These are phyloP conservation scores for Hydrotaea diabolus DNA, from an alignment of 2,888 invertebrate species.

Conservation along the genomic window DNA sequence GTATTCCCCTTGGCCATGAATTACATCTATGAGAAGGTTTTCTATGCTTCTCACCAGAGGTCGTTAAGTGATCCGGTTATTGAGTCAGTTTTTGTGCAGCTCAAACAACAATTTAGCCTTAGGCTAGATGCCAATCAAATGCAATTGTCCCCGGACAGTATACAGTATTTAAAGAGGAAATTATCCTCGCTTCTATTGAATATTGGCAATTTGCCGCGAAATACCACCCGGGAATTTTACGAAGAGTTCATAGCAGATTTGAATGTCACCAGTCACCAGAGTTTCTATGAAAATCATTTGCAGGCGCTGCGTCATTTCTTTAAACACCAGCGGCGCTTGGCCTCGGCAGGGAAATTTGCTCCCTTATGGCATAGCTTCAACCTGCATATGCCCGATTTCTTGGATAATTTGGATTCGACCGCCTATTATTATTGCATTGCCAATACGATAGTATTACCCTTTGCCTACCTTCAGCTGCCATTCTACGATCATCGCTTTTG, in stretches of 20 bases:
- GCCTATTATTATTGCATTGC: constrained; percentile 73
- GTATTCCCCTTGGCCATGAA: constrained; percentile 74
- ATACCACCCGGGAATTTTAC: constrained; percentile 70
- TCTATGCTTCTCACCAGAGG: constrained; percentile 68
- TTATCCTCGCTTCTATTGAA: constrained; percentile 71
- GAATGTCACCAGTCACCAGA: constrained; percentile 60
- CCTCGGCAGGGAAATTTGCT: constrained; percentile 32
- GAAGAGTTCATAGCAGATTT: constrained; percentile 67
- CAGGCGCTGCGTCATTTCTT: constrained; percentile 71
- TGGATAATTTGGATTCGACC: constrained; percentile 74
- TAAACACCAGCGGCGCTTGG: constrained; percentile 54
- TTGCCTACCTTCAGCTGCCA: constrained; percentile 73
- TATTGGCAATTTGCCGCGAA: constrained; percentile 74
- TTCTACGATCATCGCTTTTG: constrained; percentile 74
- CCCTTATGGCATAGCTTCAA: constrained; percentile 72
- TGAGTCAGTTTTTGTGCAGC: constrained; percentile 70
- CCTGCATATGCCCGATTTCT: constrained; percentile 72
- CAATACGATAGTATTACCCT: constrained; percentile 74
- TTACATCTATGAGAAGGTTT: constrained; percentile 73
- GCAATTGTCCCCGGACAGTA: constrained; percentile 62
- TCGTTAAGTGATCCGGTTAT: constrained; percentile 71
- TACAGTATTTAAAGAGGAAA: constrained; percentile 71
- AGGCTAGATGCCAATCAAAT: constrained; percentile 71
- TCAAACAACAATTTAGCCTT: constrained; percentile 70
- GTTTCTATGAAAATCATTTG: constrained; percentile 74